A percentile compares a stretch with the other conserved stretches of the same genome.
These are phyloP conservation scores for Rattus rattus DNA, from an alignment of 2,113 vertebrate genomes.

Conservation along the genomic window DNA sequence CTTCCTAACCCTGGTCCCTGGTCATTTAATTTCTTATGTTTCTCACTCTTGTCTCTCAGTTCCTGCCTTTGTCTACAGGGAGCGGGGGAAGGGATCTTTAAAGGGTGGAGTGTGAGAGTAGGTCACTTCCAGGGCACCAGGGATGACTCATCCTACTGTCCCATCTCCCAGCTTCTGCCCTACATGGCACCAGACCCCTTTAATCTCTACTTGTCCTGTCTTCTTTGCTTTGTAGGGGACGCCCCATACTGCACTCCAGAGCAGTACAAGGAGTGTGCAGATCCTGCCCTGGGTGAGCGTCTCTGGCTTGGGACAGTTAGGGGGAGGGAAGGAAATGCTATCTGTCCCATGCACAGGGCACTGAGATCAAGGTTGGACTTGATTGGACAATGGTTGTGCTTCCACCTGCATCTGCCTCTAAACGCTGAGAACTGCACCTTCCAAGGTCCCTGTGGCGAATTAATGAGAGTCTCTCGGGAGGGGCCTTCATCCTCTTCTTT, in stretches of 20 bases:
- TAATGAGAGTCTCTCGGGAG: background rate
- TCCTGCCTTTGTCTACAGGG: background rate
- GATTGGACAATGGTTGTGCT: background rate
- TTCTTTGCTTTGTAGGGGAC: constrained; percentile 89
- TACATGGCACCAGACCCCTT: background rate
- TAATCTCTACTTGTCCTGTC: constrained; percentile 39
- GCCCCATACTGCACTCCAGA: constrained; percentile 99
- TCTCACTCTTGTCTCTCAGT: background rate
- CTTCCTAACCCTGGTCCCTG: background rate
- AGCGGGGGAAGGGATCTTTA: background rate
- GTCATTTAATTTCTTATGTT: background rate
- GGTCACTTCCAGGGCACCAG: background rate
- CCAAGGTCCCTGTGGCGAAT: constrained; percentile 11
- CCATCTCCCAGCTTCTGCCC: background rate
- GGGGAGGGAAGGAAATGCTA: background rate
- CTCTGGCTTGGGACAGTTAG: background rate
- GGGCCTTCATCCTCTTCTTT: background rate
- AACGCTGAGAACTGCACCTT: background rate
- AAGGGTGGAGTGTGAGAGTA: background rate
- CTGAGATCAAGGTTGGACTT: background rate
- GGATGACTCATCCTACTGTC: background rate
- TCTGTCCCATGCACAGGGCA: background rate
- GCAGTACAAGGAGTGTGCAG: constrained; percentile 99
- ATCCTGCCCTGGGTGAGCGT: constrained; percentile 95
- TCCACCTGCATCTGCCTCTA: background rate